Base-by-base conservation (phyloP, 1,140 invertebrate species). In the Drosophila sulfurigaster region DNA sequence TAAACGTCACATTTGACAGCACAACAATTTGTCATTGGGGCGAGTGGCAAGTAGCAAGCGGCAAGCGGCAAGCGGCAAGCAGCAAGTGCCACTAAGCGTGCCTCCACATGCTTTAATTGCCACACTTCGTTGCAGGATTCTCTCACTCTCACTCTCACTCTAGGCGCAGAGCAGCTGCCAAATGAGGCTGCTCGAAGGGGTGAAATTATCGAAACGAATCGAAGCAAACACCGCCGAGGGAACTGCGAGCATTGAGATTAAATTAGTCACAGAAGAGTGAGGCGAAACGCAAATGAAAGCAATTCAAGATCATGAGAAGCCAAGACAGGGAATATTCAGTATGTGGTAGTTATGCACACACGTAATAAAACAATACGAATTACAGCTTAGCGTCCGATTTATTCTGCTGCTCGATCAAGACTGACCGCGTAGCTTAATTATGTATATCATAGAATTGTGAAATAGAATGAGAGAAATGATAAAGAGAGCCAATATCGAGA, bases 1-100 rank as follows among this genome's bases (percentile, higher is more conserved):
- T 70, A 78, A 89, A 89, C 80, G 83, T 88, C 83, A 89, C 25
- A 60, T 57, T 79, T 90, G 87, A 90, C 87, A 90, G 79, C 56
- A 69, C 43, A 70, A 74, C 80, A 81, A 90, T 90, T 90, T 91
- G 82, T 90, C 83, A 83, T 68, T 73, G 43, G 41, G 43, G 41
- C 48, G 35, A 38, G 35, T 8, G 35, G 35, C 35, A 32, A 32
- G 30, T 32, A 7, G 5, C 30, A 32, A 30, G 2, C 6, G 30
- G 30, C 30, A 35, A 32, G 32, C 4, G n/a, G n/a, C n/a, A n/a
- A 20, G 16, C 16, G 16, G 16, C 16, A 20, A 20, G 16, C 3
- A 25, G 20, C 20, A 25, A 30, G 66, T 51, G 69, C 32, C 32
- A 25, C 35, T 41, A 57, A 41, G 54, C 35, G 54, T 41, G n/a